phyloP scores from a whole-genome alignment of 2,888 invertebrate species.

The Microctonus brassicae region DNA sequence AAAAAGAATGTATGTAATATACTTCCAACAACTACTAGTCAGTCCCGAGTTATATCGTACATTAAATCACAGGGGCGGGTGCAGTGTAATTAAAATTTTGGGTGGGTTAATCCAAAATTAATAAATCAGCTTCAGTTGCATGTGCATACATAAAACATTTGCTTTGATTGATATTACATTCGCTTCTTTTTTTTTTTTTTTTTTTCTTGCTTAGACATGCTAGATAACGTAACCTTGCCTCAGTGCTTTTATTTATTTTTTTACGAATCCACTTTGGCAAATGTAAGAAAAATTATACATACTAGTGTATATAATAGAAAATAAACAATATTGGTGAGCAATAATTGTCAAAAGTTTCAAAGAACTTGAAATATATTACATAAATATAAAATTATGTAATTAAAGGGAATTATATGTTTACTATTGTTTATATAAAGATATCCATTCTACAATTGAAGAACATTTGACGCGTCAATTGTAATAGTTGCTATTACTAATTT shows the following conservation, averaged over 20 bases:
- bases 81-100: conserved; percentile 25
- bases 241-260: conserved; percentile 23
- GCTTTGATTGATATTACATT: conserved; percentile 53
- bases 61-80: conserved; percentile 24
- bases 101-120: conserved; percentile 32
- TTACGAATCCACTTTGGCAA: not conserved
- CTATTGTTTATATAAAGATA: too few relatives aligned
- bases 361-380: too few relatives aligned
- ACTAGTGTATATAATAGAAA: not conserved
- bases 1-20: too few relatives aligned
- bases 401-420: too few relatives aligned
- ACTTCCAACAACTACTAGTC: conserved; percentile 69
- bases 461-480: too few relatives aligned
- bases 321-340: not conserved
- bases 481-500: too few relatives aligned
- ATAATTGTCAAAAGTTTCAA: not conserved
- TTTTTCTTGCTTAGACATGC: conserved; percentile 25
- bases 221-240: conserved; percentile 26
- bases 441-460: too few relatives aligned
- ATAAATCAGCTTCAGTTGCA: conserved; percentile 61
- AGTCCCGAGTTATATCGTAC: conserved; percentile 58
- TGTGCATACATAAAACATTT: conserved; percentile 60
- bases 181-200: conserved; percentile 39
- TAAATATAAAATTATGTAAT: too few relatives aligned
- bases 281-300: not conserved